Base-by-base conservation (phyloP, 2,888 invertebrate species). In the Papilio elwesi region DNA sequence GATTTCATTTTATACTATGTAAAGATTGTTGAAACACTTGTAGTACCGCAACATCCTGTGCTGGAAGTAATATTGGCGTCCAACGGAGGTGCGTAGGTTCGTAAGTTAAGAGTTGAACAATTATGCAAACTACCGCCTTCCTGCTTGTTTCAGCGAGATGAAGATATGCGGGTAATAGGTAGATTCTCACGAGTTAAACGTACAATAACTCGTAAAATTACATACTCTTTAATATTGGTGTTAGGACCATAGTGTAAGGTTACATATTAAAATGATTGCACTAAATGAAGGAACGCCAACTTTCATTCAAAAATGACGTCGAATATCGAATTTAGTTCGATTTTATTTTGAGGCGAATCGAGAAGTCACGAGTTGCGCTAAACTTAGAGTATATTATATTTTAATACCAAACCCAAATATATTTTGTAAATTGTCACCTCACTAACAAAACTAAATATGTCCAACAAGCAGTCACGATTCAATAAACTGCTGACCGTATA, bases 61-160 rank as follows among this genome's bases (percentile, higher is more conserved):
- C 43, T 43, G 6, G 0, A 43, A 43, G 43, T 43, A 43, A 9
- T 53, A 52, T 15, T 11, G 16, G 9, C 26, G 12, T 0, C 36
- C 36, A 26, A 57, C 36, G 7, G 12, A 26, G 57, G 7, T 43
- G 43, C 43, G 49, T 49, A 48, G 36, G 53, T 68, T 68, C 72
- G 53, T 53, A 63, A 36, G 47, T 16, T 68, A 68, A 67, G 38
- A 59, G 55, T 62, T 36, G 67, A 9, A 53, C 52, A 64, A 64
- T 55, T 48, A 64, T 26, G 53, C 12, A 36, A 68, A 72, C 68
- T 52, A 16, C n/a, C 11, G 26, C 15, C 68, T 72, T 72, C 72
- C 72, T 72, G 68, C 16, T 51, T 6, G 52, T 52, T 38, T 68
- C 49, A 16, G 64, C 49, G 68, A 64, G 63, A 72, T 72, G 71